Evolutionary conservation across 1,140 invertebrate genomes (phyloP), one percentile per base, ranked within the genome.

Genomic region (Trichonephila clavata): DNA sequence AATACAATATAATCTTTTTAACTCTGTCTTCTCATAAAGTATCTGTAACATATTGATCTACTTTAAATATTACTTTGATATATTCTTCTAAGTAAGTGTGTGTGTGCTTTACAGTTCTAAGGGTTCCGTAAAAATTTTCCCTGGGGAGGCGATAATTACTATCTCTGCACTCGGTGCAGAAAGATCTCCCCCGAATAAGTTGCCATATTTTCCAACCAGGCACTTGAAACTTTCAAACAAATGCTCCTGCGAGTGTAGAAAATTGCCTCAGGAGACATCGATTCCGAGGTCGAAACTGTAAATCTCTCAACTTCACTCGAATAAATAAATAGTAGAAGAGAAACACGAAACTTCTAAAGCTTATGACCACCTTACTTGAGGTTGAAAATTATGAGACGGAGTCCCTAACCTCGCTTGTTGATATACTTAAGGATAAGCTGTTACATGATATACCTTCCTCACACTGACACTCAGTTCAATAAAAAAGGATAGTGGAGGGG

Each of bases 331-430:
- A 87, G 32, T 18, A 2, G 24, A 16, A 20, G 18, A 7, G 60
- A 87, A 59, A 24, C 61, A 50, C 3, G 59, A 87, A 87, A 59
- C 61, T 61, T 39, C 61, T 65, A 87, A 87, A 32, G 20, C 60
- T 65, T 63, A 87, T 27, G 86, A 65, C 86, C 86, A 87, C 86
- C 86, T 87, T 87, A 21, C 21, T 84, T 32, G 81, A 77, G 32
- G 39, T 39, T 8, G 24, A 65, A 87, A 87, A 43, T 87, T 87
- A 87, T 87, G 61, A 18, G 61, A 39, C 32, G 21, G 13, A 8
- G 43, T 24, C 3, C 43, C 86, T 14, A 20, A 27, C 83, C 83
- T 50, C 16, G n/a, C 50, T 24, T 59, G 83, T 84, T 84, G 83
- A 87, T 63, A 14, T 63, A 43, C 27, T 39, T 57, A 6, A 16